phyloP scores from a whole-genome alignment of 2,888 invertebrate species.

The Augiades crinisus region DNA sequence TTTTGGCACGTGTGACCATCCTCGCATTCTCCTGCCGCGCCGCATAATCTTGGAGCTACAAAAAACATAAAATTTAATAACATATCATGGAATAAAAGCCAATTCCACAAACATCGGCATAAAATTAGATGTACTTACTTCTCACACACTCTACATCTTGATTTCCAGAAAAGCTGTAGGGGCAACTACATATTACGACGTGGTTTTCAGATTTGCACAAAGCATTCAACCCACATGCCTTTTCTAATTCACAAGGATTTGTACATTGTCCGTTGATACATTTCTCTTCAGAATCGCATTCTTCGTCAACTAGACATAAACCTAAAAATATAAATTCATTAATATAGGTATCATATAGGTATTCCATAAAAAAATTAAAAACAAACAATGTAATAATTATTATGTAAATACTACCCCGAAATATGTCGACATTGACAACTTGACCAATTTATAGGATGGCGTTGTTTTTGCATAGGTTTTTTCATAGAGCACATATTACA shows the following conservation, averaged over 20 bases:
- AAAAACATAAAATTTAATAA: slow-evolving; percentile 35
- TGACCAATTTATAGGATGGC: no score
- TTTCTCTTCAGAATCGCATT: slow-evolving; percentile 89
- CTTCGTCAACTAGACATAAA: slow-evolving; percentile 88
- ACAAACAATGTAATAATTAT: no score
- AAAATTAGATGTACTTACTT: slow-evolving; percentile 75
- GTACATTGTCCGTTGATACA: slow-evolving; percentile 91
- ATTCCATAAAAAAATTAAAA: no score
- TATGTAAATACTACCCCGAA: no score
- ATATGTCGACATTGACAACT: no score
- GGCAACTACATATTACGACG: slow-evolving; percentile 90
- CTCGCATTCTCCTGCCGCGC: slow-evolving; percentile 85
- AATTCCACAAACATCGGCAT: neutral
- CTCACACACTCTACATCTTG: slow-evolving; percentile 92
- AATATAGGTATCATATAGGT: no score
- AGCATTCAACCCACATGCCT: slow-evolving; percentile 92
- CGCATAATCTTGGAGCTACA: slow-evolving; percentile 89
- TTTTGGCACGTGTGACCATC: slow-evolving; percentile 88
- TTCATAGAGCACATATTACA: no score
- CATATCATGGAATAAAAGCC: neutral
- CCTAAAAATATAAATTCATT: slow-evolving; percentile 62
- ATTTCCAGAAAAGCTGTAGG: slow-evolving; percentile 92
- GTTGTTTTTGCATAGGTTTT: no score
- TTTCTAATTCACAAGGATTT: slow-evolving; percentile 88
- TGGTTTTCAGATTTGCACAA: slow-evolving; percentile 87